Evolutionary conservation across 2,113 vertebrate genomes (phyloP), one percentile per base, ranked within the genome.

Genomic region (Glareola pratincola): DNA sequence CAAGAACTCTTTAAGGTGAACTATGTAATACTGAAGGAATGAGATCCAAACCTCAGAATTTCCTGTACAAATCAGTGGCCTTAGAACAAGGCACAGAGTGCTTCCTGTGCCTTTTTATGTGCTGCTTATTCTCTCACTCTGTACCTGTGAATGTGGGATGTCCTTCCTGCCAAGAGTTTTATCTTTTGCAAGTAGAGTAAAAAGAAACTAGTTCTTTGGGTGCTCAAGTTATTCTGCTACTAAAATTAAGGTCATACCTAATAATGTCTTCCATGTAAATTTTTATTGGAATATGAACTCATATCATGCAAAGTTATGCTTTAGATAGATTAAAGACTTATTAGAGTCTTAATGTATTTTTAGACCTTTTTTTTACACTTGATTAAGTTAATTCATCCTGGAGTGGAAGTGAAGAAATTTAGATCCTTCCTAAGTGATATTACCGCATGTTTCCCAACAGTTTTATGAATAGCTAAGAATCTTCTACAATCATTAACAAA

Each of bases 391-490:
- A 51, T 48, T 66, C 7, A 73, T 56, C 19, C 21, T 68, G 20
- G 23, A 92, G 2, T 18, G 10, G 11, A 79, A 88, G 22, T 43
- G 10, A 91, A 69, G 45, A 83, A 79, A 56, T 36, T 47, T 4
- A 85, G 10, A 68, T 64, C 22, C 4, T 62, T 5, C 10, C 20
- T 36, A 24, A 80, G 45, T 73, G 10, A 8, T 34, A 37, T 30
- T 37, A 27, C 12, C 0, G 0, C 4, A 57, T 32, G 30, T 54
- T 51, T 6, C 8, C 9, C 30, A 66, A 47, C 1, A 60, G 24
- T n/a, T 24, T 85, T 62, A 30, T 71, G 16, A 89, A 84, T 5
- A 74, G 3, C 4, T 57, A 67, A 75, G 34, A 76, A 64, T 47
- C 8, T 91, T 54, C 32, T 37, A 16, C 16, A 80, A 17, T 26